phyloP scores from a whole-genome alignment of 2,113 vertebrate genomes.

The Dasyurus viverrinus region DNA sequence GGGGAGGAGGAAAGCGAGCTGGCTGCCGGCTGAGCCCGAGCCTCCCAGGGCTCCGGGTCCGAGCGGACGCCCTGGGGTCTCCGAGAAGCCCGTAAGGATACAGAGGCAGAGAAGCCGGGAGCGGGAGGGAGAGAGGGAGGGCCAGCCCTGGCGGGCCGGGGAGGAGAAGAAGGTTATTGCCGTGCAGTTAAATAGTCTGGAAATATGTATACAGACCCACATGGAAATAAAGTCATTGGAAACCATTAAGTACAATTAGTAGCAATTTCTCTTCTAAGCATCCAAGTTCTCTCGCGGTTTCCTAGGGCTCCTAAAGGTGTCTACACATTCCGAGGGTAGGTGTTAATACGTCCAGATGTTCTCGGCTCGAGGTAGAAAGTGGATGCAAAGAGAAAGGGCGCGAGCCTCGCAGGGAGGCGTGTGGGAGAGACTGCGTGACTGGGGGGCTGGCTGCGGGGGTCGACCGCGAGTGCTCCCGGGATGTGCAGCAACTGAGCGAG shows the following conservation, averaged over 20 bases:
- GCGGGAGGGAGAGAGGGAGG: not conserved
- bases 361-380: not conserved
- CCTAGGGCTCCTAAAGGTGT: slow-evolving; percentile 46
- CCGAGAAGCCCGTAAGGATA: slow-evolving; percentile 32
- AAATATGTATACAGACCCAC: slow-evolving; percentile 63
- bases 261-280: slow-evolving; percentile 64
- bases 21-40: slow-evolving; percentile 44
- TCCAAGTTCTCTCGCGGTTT: slow-evolving; percentile 65
- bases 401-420: not conserved
- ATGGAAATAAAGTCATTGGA: slow-evolving; percentile 73
- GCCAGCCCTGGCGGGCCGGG: not conserved
- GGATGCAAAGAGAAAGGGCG: not conserved
- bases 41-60: slow-evolving; percentile 41
- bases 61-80: slow-evolving; percentile 14
- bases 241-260: slow-evolving; percentile 67
- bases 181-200: slow-evolving; percentile 62
- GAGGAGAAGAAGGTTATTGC: slow-evolving; percentile 46
- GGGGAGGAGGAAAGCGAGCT: not conserved
- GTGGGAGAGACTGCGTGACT: not conserved
- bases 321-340: slow-evolving; percentile 36
- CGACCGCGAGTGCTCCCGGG: not conserved
- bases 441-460: too few relatives aligned
- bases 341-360: slow-evolving; percentile 20
- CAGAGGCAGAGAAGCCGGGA: slow-evolving; percentile 51
- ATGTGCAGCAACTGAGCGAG: not conserved